Evolutionary conservation across 2,113 vertebrate genomes (phyloP).

Genomic region (Delphinus delphis): DNA sequence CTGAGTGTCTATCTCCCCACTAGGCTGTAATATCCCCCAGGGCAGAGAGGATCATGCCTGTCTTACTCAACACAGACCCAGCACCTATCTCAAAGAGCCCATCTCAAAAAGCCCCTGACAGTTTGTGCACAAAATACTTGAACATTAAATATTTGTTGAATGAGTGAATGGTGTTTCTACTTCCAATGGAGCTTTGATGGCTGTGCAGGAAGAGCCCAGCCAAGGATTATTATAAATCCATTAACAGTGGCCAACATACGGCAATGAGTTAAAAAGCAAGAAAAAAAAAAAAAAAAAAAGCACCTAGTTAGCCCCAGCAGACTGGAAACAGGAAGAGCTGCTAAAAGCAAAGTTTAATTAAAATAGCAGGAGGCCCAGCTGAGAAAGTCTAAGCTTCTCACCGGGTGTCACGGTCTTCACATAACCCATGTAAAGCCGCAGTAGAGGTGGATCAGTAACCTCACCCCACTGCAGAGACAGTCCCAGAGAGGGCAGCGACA

Average conservation of each 20-base stretch:
- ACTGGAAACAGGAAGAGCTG: not conserved
- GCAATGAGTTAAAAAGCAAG: not conserved
- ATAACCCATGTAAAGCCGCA: not conserved
- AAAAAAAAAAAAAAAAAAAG: not conserved
- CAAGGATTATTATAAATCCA: not conserved
- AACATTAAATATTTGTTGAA: not conserved
- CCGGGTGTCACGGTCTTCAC: not conserved
- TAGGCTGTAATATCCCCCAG: not conserved
- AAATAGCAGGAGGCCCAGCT: not conserved
- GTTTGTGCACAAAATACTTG: not conserved
- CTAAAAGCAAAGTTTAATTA: conserved; percentile 49
- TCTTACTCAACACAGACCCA: not conserved
- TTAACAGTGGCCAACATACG: not conserved
- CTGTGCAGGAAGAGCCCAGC: not conserved
- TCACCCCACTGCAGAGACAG: not conserved
- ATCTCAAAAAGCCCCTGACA: not conserved
- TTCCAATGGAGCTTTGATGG: not conserved
- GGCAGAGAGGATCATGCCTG: not conserved
- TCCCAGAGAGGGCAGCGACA: not conserved
- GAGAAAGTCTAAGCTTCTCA: not conserved
- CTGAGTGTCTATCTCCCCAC: not conserved
- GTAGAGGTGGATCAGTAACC: not conserved
- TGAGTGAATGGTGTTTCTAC: not conserved
- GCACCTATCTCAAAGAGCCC: not conserved
- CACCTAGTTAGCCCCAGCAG: not conserved